Evolutionary conservation across 1,140 invertebrate species (phyloP).

Genomic region (Arion vulgaris): DNA sequence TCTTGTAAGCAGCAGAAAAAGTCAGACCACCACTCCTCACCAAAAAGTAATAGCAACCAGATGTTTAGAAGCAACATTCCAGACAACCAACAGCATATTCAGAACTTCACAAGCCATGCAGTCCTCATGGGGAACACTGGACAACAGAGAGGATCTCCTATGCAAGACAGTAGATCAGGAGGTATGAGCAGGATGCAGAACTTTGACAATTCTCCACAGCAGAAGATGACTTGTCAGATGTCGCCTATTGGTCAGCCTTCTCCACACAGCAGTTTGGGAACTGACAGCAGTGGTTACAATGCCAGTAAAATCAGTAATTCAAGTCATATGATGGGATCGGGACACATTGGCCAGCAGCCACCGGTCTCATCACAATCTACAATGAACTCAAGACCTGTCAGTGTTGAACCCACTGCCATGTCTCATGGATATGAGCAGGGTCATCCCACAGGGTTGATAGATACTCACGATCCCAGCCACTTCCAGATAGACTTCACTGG

Average conservation of each 20-base stretch:
- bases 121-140: not conserved
- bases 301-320: constrained; percentile 7
- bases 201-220: constrained; percentile 22
- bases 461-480: constrained; percentile 22
- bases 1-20: constrained; percentile 26
- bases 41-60: constrained; percentile 5
- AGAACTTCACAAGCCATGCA: constrained; percentile 1
- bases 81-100: constrained; percentile 28
- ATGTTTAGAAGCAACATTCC: constrained; percentile 36
- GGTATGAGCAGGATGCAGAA: not conserved
- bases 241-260: constrained; percentile 23
- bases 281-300: not conserved
- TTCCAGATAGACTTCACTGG: constrained; percentile 35
- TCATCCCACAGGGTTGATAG: constrained; percentile 8
- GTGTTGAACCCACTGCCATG: constrained; percentile 21
- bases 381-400: constrained; percentile 18
- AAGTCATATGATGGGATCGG: constrained; percentile 13
- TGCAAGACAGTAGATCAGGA: constrained; percentile 13
- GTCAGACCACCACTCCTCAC: not conserved
- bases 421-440: constrained; percentile 20
- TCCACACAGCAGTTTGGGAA: constrained; percentile 4
- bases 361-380: not conserved
- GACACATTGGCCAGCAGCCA: not conserved
- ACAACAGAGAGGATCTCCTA: constrained; percentile 22
- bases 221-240: constrained; percentile 21